These are phyloP conservation scores for Martes martes DNA, from an alignment of 2,113 vertebrate genomes.

Conservation along the genomic window DNA sequence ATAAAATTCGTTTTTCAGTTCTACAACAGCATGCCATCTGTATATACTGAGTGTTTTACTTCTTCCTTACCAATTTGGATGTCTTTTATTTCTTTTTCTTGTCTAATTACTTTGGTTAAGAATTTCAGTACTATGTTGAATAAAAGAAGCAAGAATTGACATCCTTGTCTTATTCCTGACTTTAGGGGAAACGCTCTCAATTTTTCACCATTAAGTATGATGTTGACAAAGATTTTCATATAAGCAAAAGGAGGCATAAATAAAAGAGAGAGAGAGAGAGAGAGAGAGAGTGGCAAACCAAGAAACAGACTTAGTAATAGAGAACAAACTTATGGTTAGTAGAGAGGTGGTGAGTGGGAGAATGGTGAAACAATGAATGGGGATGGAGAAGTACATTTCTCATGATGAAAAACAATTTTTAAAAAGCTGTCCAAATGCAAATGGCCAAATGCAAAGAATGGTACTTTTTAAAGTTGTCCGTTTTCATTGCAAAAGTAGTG, in stretches of 20 bases:
- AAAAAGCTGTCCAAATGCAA: slow-evolving; percentile 38
- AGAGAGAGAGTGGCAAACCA: not conserved
- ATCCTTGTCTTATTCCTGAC: not conserved
- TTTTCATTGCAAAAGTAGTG: not conserved
- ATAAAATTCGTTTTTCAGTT: not conserved
- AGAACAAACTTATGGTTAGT: not conserved
- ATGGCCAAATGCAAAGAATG: not conserved
- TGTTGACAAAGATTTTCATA: not conserved
- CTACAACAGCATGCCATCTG: not conserved
- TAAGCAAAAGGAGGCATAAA: not conserved
- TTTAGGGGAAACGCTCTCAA: not conserved
- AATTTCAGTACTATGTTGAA: not conserved
- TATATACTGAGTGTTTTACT: not conserved
- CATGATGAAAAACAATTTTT: not conserved
- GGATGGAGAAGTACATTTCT: not conserved
- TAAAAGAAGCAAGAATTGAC: not conserved
- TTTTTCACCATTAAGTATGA: not conserved
- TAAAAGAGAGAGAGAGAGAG: not conserved
- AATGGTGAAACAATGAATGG: not conserved
- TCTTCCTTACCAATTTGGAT: not conserved
- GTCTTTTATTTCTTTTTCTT: not conserved
- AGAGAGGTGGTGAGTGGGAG: not conserved
- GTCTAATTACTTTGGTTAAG: not conserved
- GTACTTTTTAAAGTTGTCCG: slow-evolving; percentile 10
- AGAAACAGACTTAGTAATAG: not conserved